Evolutionary conservation across 2,888 invertebrate species (phyloP).

Genomic region (Tinea trinotella): DNA sequence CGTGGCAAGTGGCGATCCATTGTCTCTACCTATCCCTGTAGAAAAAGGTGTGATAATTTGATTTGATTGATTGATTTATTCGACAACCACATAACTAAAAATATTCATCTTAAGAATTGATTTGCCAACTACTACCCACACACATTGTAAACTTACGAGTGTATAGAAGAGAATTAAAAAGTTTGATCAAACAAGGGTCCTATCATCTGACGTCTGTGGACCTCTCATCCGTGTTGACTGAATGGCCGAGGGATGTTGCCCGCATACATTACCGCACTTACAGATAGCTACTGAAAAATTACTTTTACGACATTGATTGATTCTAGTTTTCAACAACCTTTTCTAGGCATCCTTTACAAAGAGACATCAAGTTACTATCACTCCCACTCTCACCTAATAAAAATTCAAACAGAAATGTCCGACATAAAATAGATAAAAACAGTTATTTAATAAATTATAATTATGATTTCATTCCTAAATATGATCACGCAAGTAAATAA

Average conservation of each 20-base stretch:
- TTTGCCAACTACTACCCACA: too few species aligned
- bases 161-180: slow-evolving; percentile 31
- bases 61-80: too few species aligned
- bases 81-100: too few species aligned
- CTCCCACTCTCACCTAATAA: slow-evolving; percentile 2
- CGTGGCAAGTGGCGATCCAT: too few species aligned
- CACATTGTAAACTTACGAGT: neutral
- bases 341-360: neutral
- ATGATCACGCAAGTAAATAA: slow-evolving; percentile 38
- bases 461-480: slow-evolving; percentile 6
- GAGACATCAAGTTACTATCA: neutral
- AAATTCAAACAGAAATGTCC: neutral
- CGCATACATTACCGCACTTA: slow-evolving; percentile 37
- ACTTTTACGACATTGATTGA: slow-evolving; percentile 37
- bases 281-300: slow-evolving; percentile 46
- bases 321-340: slow-evolving; percentile 23
- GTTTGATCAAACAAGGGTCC: slow-evolving; percentile 38
- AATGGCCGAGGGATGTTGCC: slow-evolving; percentile 30
- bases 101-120: too few species aligned
- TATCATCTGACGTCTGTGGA: slow-evolving; percentile 24
- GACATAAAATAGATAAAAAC: neutral
- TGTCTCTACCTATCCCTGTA: too few species aligned
- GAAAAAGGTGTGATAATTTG: too few species aligned
- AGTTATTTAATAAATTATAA: neutral
- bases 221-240: slow-evolving; percentile 29